phyloP scores from a whole-genome alignment of 2,113 vertebrate species.

The Sarotherodon lohbergeri region DNA sequence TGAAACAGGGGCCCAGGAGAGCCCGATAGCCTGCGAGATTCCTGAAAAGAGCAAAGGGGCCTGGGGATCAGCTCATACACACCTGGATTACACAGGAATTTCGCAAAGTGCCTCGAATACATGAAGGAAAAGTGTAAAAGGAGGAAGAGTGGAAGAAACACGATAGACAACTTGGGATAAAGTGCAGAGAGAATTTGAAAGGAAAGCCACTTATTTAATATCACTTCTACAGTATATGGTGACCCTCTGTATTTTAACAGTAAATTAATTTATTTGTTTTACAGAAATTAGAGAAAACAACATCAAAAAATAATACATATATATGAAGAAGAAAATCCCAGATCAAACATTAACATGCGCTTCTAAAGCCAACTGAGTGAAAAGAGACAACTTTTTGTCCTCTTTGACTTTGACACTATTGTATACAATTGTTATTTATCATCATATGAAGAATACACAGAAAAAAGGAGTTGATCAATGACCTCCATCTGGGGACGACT shows the following conservation, averaged over 20 bases:
- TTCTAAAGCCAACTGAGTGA: background rate
- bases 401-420: slow-evolving; percentile 30
- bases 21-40: slow-evolving; percentile 68
- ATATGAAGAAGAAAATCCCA: background rate
- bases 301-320: rapidly evolving
- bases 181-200: background rate
- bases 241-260: background rate
- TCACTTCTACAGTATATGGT: background rate
- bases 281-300: background rate
- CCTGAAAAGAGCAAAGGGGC: slow-evolving; percentile 69
- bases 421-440: background rate
- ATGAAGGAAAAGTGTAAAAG: slow-evolving; percentile 24
- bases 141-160: background rate
- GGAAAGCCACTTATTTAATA: background rate
- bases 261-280: background rate
- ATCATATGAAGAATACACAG: slow-evolving; percentile 15
- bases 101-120: slow-evolving; percentile 53
- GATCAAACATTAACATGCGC: background rate
- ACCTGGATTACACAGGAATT: slow-evolving; percentile 67
- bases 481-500: slow-evolving; percentile 48
- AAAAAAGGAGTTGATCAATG: slow-evolving; percentile 14
- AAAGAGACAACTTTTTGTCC: background rate
- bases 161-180: slow-evolving; percentile 14
- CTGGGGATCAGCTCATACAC: slow-evolving; percentile 63
- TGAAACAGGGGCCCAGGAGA: slow-evolving; percentile 67